Evolutionary conservation across 2,888 invertebrate species (phyloP), one percentile per base, ranked within the genome.

Genomic region (Scaptomyza flava): DNA sequence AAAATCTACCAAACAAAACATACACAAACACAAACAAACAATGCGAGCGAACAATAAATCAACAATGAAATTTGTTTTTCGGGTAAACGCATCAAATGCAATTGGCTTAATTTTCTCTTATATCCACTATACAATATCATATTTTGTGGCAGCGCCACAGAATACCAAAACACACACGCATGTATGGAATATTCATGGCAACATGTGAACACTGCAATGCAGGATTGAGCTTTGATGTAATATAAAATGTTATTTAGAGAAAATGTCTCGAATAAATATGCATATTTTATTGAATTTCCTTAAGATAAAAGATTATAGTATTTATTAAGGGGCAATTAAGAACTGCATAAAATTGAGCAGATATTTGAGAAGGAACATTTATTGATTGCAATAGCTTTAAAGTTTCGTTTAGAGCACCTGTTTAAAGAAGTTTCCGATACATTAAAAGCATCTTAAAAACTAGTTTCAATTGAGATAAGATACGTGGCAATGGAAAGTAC

Each of bases 31-130:
- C 62, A 72, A 67, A 61, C 48, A 51, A 62, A 62, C 61, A 47
- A 57, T 42, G 52, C 56, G 63, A 38, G 8, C 11, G 33, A 75
- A 78, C 71, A 87, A 76, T 76, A 76, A 79, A 84, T 78, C 73
- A 76, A 72, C 71, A 83, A 77, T 80, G 74, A 68, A 77, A 67
- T 79, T 78, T 75, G 67, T 78, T 81, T 77, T 78, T 68, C 27
- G 47, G 77, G 68, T 57, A 77, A 86, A 81, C 69, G 77, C 79
- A 81, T 68, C 76, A 84, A 69, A 69, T 73, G 64, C 77, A 78
- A 78, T 78, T 82, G 74, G 77, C 72, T 81, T 76, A 62, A 76
- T 79, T 70, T 66, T 68, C 52, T 60, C 52, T 72, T 61, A 68
- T 38, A 23, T 4, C 2, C 4, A 17, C 41, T 41, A 77, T 64